Evolutionary conservation across 1,140 invertebrate species (phyloP).

Genomic region (Diachasma alloeum): DNA sequence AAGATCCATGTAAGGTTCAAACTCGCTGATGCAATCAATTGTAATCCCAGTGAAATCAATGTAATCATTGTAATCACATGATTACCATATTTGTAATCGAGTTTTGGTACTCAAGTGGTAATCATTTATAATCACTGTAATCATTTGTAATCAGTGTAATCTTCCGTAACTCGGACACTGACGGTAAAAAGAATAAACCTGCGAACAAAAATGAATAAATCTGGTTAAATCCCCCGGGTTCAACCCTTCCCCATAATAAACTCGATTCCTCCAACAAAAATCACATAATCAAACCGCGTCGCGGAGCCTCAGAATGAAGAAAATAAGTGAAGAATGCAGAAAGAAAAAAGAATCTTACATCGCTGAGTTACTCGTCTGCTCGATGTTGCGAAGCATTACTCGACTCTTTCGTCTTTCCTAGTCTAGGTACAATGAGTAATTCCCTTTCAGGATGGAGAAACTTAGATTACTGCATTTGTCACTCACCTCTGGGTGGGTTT

Average conservation of each 20-base stretch:
- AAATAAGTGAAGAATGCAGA: neutral
- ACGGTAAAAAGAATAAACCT: too few species aligned
- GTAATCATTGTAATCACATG: too few species aligned
- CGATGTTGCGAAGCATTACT: neutral
- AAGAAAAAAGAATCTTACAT: neutral
- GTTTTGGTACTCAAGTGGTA: too few species aligned
- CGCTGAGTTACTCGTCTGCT: neutral
- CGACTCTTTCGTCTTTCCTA: neutral
- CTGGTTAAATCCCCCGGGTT: neutral
- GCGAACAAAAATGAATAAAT: too few species aligned
- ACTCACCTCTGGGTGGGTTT: neutral
- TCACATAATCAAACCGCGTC: neutral
- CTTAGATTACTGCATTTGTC: constrained; percentile 51
- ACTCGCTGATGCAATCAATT: too few species aligned
- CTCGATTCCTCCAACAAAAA: neutral
- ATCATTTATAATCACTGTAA: too few species aligned
- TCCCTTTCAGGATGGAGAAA: constrained; percentile 43
- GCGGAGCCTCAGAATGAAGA: neutral
- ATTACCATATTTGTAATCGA: too few species aligned
- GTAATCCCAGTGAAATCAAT: too few species aligned
- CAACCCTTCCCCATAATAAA: neutral
- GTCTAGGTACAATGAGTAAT: constrained; percentile 6
- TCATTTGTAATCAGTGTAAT: too few species aligned
- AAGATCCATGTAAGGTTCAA: too few species aligned
- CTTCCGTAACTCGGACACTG: too few species aligned